phyloP scores from a whole-genome alignment of 2,113 vertebrate species.

The Heliornis fulica region DNA sequence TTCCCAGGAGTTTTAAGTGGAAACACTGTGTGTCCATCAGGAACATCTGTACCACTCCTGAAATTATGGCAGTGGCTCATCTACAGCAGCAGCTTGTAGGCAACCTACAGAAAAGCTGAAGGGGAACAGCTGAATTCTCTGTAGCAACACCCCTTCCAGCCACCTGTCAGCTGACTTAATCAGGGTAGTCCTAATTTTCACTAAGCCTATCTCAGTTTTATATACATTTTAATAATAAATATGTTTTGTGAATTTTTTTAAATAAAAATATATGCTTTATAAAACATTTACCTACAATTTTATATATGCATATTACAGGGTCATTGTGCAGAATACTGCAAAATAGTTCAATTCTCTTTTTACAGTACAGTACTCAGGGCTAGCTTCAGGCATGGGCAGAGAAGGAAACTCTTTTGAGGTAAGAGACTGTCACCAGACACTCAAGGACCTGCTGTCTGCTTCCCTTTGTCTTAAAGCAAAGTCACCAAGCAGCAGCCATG shows the following conservation, averaged over 20 bases:
- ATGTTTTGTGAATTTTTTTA: too few relatives aligned
- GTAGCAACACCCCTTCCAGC: neutral
- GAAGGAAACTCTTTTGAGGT: neutral
- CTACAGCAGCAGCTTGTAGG: neutral
- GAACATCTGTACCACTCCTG: neutral
- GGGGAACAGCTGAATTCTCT: neutral
- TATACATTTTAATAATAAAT: neutral
- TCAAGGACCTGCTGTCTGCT: neutral
- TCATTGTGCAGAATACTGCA: rapidly evolving
- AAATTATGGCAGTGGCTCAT: neutral
- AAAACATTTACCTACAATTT: neutral
- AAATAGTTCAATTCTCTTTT: neutral
- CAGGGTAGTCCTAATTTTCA: neutral
- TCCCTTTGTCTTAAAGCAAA: neutral
- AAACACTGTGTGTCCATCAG: neutral
- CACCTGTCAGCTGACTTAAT: neutral
- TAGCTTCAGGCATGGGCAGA: neutral
- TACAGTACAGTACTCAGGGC: neutral
- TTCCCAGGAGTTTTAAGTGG: neutral
- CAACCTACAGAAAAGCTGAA: neutral
- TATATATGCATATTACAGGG: neutral
- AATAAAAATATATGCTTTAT: neutral
- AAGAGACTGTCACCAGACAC: neutral
- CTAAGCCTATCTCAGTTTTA: neutral
- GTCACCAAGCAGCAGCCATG: neutral